Evolutionary conservation across 2,113 vertebrate species (phyloP), one percentile per base, ranked within the genome.

Genomic region (Anoplopoma fimbria): DNA sequence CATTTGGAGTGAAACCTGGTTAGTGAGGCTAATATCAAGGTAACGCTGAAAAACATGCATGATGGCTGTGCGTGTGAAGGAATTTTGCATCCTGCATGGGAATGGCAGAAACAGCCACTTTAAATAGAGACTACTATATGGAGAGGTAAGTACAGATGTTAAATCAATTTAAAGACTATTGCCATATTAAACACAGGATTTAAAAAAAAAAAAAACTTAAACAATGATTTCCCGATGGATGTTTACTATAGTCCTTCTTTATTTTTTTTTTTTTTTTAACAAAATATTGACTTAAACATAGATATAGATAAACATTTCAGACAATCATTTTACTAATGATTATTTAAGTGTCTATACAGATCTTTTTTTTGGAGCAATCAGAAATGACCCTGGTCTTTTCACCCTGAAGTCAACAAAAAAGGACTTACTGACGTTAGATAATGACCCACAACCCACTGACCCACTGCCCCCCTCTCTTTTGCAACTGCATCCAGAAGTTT

Each of bases 401-500:
- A 23, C 34, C 31, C 58, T 72, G 29, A 69, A 58, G 21, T 71
- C 33, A 38, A 17, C 31, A 1, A 19, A 1, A 19, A 36, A 75
- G 7, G 23, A 67, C 25, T 87, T 76, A 84, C 79, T 63, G 85
- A 90, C 40, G 34, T 81, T 77, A 58, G 23, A 69, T 38, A 78
- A 79, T 17, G 68, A 76, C 68, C n/a, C 63, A 82, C 79, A 74
- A 61, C 64, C 72, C 62, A 79, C 57, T 51, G 67, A 69, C 71
- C 68, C 77, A 74, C 74, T 34, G 60, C 77, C 67, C 80, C 75
- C 82, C 84, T 23, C 74, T 87, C 69, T 93, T 92, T 90, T 92
- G 92, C 88, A 93, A 93, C 82, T 34, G 61, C 78, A 80, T 63
- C 51, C 60, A 91, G 55, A 61, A 1, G 9, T 90, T 75, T 94